phyloP scores from a whole-genome alignment of 2,113 vertebrate species.

The Guaruba guarouba region DNA sequence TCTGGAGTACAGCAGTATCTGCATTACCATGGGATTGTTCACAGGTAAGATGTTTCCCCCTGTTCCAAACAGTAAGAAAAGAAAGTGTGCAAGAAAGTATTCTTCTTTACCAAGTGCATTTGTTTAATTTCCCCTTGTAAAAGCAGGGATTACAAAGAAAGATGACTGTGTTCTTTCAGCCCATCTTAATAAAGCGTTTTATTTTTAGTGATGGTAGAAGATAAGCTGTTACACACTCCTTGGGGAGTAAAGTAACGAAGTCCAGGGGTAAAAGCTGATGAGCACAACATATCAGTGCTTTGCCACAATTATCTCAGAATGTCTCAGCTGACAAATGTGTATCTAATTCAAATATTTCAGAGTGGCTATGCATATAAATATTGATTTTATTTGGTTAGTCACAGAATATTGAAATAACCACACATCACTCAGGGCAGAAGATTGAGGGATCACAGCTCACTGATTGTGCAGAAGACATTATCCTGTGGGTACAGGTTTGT shows the following conservation, averaged over 20 bases:
- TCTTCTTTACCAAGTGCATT: not conserved
- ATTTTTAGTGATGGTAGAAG: not conserved
- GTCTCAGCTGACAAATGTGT: not conserved
- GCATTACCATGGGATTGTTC: conserved; percentile 79
- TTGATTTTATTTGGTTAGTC: not conserved
- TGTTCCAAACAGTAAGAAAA: not conserved
- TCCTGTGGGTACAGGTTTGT: not conserved
- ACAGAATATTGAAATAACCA: not conserved
- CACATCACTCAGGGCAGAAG: not conserved
- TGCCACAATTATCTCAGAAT: not conserved
- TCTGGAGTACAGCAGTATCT: conserved; percentile 80
- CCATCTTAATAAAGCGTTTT: not conserved
- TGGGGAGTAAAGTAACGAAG: not conserved
- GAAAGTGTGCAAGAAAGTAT: not conserved
- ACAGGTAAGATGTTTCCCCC: conserved; percentile 69
- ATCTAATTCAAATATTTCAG: not conserved
- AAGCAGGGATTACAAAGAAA: not conserved
- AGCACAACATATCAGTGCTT: not conserved
- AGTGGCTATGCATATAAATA: not conserved
- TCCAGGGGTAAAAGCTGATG: not conserved
- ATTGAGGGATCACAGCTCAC: not conserved
- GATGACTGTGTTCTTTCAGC: not conserved
- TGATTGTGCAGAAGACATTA: not conserved
- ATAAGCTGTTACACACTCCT: not conserved
- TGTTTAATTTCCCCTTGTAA: not conserved